Evolutionary conservation across 2,797 vertebrate species (phyloP).

Genomic region (Orientallactaga sibirica): DNA sequence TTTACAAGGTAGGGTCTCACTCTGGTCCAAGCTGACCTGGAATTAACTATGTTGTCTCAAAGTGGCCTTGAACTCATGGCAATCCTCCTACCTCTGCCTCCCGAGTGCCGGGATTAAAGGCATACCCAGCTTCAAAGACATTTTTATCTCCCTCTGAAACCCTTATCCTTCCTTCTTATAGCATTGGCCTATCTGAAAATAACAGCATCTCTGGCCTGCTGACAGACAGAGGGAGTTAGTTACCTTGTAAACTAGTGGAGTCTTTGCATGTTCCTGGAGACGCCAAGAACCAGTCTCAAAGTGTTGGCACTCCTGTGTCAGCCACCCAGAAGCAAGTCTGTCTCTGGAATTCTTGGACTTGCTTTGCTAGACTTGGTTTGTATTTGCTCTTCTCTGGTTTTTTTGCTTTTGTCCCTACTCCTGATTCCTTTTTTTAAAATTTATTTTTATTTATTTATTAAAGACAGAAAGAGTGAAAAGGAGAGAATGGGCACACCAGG

Average conservation of each 20-base stretch:
- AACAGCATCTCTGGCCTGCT: neutral
- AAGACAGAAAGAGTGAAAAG: no score
- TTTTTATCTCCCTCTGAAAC: neutral
- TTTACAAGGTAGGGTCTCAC: no score
- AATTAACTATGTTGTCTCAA: no score
- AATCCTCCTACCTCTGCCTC: no score
- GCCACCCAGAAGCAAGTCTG: neutral
- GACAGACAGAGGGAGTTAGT: neutral
- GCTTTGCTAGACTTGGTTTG: neutral
- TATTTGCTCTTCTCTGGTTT: neutral
- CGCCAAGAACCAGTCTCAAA: fast-evolving
- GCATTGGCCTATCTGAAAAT: neutral
- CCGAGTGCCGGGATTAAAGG: no score
- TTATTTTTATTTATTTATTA: no score
- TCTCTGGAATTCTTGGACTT: neutral
- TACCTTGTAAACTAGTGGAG: neutral
- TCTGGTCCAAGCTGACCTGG: no score
- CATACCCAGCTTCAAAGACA: neutral
- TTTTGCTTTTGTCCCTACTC: no score
- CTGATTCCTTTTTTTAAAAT: no score
- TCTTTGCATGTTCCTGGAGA: neutral
- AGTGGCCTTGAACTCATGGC: no score
- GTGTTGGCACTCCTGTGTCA: neutral
- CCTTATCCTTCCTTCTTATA: neutral
- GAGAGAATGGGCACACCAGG: no score